A percentile compares a stretch with the other conserved stretches of the same genome.
Conservation (phyloP, 1,140 invertebrate species). For the Zaprionus ghesquierei region DNA sequence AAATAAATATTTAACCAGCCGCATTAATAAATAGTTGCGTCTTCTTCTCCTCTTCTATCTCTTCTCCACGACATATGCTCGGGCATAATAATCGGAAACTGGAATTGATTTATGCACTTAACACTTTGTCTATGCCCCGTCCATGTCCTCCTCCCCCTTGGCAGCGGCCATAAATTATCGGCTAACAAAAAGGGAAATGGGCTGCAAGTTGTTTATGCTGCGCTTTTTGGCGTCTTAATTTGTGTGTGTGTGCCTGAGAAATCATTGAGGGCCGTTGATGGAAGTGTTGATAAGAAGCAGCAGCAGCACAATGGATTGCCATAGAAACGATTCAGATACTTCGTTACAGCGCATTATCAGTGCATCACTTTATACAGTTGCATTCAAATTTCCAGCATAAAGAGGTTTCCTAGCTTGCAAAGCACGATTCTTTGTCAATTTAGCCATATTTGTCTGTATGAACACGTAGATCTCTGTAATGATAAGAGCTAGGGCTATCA, state of each 20-base stretch:
- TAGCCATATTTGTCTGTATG: too few relatives aligned
- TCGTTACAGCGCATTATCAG: too few relatives aligned
- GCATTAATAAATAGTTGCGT: conserved; percentile 40
- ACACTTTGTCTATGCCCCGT: conserved; percentile 42
- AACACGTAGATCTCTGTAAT: too few relatives aligned
- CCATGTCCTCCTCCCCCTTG: not conserved
- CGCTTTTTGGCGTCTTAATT: conserved; percentile 47
- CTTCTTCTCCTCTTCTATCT: not conserved
- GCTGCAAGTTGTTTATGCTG: conserved; percentile 19
- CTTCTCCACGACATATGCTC: not conserved
- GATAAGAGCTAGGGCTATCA: too few relatives aligned
- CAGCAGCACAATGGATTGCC: conserved; percentile 11
- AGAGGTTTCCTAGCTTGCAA: too few relatives aligned
- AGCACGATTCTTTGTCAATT: too few relatives aligned
- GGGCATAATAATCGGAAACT: conserved; percentile 48
- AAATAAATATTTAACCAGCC: conserved; percentile 52
- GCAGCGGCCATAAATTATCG: conserved; percentile 44
- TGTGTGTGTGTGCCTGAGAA: conserved; percentile 23
- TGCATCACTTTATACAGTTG: not conserved
- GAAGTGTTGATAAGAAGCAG: conserved; percentile 33
- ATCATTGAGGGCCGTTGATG: conserved; percentile 25
- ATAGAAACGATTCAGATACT: too few relatives aligned
- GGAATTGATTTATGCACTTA: conserved; percentile 58
- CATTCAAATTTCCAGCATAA: too few relatives aligned
- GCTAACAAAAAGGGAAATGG: conserved; percentile 13